Evolutionary conservation across 1,140 invertebrate genomes (phyloP).

Genomic region (Zelostemma sp.): DNA sequence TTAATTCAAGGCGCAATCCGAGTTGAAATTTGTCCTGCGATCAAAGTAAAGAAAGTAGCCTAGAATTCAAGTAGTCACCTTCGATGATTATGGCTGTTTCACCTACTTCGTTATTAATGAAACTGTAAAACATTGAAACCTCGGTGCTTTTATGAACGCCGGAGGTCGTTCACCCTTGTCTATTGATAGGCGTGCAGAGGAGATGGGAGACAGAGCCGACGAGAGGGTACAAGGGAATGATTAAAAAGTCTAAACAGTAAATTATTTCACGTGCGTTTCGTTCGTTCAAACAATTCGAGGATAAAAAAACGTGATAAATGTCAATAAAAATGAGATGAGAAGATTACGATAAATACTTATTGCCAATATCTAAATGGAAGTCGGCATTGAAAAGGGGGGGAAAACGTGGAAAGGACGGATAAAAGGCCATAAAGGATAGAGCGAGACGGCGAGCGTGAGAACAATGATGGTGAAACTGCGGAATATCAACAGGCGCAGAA

Average conservation of each 20-base stretch:
- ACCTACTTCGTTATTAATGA: slow-evolving; percentile 54
- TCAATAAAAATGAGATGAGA: slow-evolving; percentile 26
- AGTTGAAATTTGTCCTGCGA: slow-evolving; percentile 35
- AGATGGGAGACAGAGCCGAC: slow-evolving; percentile 20
- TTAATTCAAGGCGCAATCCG: slow-evolving; percentile 27
- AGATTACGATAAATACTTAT: slow-evolving; percentile 55
- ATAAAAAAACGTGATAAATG: not conserved
- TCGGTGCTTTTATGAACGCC: slow-evolving; percentile 50
- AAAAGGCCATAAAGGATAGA: slow-evolving; percentile 13
- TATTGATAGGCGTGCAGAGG: slow-evolving; percentile 54
- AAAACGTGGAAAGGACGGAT: slow-evolving; percentile 14
- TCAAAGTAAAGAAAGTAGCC: slow-evolving; percentile 37
- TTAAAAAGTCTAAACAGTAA: slow-evolving; percentile 43
- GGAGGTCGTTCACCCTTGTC: slow-evolving; percentile 53
- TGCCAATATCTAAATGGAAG: slow-evolving; percentile 61
- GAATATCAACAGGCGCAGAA: slow-evolving; percentile 27
- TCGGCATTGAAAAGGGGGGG: slow-evolving; percentile 22
- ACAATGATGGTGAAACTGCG: slow-evolving; percentile 27
- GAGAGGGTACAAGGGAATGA: slow-evolving; percentile 28
- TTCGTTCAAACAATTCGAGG: not conserved
- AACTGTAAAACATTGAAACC: slow-evolving; percentile 56
- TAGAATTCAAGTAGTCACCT: slow-evolving; percentile 39
- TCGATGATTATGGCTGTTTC: slow-evolving; percentile 41
- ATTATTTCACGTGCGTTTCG: slow-evolving; percentile 26
- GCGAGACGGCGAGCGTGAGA: slow-evolving; percentile 19